phyloP scores from a whole-genome alignment of 2,797 vertebrate genomes.

The Eleutherodactylus coqui region DNA sequence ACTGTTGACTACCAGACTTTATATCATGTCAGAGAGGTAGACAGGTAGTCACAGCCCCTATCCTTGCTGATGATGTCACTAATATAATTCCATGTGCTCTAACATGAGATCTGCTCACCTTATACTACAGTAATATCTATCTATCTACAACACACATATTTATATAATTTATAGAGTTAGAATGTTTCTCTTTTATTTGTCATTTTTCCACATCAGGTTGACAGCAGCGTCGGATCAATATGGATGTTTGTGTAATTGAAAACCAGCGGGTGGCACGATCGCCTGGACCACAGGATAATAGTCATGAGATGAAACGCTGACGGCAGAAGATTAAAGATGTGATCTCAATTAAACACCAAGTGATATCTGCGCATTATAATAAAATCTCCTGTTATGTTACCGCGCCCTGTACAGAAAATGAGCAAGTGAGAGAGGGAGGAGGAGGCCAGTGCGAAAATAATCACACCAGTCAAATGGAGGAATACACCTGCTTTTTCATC shows the following conservation, averaged over 20 bases:
- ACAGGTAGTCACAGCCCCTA: too few relatives aligned
- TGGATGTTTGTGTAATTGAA: constrained; percentile 79
- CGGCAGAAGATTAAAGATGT: constrained; percentile 75
- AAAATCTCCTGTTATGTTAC: constrained; percentile 67
- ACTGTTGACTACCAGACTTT: too few relatives aligned
- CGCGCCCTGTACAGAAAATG: neutral
- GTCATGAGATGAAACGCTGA: constrained; percentile 74
- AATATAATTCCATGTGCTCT: too few relatives aligned
- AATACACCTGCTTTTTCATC: neutral
- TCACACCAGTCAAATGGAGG: constrained; percentile 16
- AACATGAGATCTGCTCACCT: too few relatives aligned
- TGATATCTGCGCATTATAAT: constrained; percentile 73
- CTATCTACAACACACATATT: too few relatives aligned
- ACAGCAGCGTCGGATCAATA: constrained; percentile 80
- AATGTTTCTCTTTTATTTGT: constrained; percentile 71
- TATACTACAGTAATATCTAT: too few relatives aligned
- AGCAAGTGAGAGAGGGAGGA: constrained; percentile 21
- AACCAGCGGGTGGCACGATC: constrained; percentile 81
- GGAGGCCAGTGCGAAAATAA: constrained; percentile 34
- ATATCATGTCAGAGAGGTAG: too few relatives aligned
- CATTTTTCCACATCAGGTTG: constrained; percentile 79
- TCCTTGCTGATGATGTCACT: too few relatives aligned
- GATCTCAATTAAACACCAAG: constrained; percentile 78
- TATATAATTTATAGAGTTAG: neutral
- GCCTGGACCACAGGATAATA: constrained; percentile 79